Evolutionary conservation across 2,113 vertebrate species (phyloP), one percentile per base, ranked within the genome.

Genomic region (Talpa occidentalis): DNA sequence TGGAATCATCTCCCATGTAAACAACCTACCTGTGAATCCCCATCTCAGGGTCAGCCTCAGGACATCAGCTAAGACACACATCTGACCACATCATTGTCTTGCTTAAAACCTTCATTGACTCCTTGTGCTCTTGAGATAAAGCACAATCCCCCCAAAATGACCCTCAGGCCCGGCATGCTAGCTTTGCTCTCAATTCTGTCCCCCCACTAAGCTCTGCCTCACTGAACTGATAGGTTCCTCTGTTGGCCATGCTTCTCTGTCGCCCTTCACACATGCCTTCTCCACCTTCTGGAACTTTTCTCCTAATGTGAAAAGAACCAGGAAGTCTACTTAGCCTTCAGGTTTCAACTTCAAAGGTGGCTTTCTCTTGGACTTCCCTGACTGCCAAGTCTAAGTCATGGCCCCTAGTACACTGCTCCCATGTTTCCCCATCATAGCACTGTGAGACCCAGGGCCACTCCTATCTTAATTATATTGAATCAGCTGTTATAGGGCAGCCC

Each of bases 271-370:
- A 8, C 26, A n/a, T 1, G 72, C 78, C 35, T 28, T 42, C 66
- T n/a, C 74, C 56, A 83, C 64, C 79, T 95, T 83, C 76, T 52
- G 64, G 62, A 83, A 78, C 11, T 77, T 72, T 42, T 59, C 69
- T 60, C n/a, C 47, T 44, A 5, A 44, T 5, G 44, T 6, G 44
- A 44, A 44, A 44, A 44, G 44, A 10, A 44, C 44, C 44, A n/a
- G n/a, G n/a, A 64, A 60, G 72, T 22, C 42, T 5, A n/a, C 22
- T 60, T 44, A 35, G 12, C 22, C 40, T 80, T 85, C 66, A 62
- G 66, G 24, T 16, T 62, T 86, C n/a, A 52, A 54, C 44, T 66
- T 66, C 56, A 28, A 78, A 54, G 59, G 14, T 32, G 17, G 32
- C 49, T 67, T 90, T 47, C n/a, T 79, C 90, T 30, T 73, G 47